Conservation (phyloP, 2,113 vertebrate species). For the Centrocercus urophasianus region DNA sequence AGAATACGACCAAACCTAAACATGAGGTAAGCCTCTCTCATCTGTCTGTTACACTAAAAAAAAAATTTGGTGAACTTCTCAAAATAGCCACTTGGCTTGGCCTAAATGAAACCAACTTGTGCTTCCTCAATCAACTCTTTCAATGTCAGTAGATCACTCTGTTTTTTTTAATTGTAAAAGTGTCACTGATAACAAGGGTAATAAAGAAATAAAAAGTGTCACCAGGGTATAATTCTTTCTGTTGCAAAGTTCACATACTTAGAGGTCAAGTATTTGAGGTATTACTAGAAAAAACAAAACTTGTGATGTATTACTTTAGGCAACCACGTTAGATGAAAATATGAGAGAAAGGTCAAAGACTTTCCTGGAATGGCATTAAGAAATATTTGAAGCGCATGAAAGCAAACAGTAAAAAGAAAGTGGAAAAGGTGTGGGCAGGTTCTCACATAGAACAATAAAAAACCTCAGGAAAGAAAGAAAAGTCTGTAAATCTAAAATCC, state of each 20-base stretch:
- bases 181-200: neutral
- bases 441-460: neutral
- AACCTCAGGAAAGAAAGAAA: neutral
- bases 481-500: neutral
- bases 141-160: neutral
- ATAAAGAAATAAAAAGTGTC: neutral
- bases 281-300: slow-evolving; percentile 31
- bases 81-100: neutral
- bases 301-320: neutral
- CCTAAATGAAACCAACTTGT: neutral
- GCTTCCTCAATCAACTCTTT: neutral
- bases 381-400: neutral
- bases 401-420: neutral
- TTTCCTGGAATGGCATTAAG: neutral
- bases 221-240: neutral
- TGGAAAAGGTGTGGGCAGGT: neutral
- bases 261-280: neutral
- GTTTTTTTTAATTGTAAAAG: slow-evolving; percentile 9
- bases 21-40: neutral
- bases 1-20: neutral
- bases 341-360: neutral
- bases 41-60: neutral
- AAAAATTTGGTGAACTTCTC: neutral
- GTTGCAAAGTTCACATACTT: neutral
- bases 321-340: neutral